Base-by-base conservation (phyloP, 2,113 vertebrate species). In the Ptychochromis oligacanthus region DNA sequence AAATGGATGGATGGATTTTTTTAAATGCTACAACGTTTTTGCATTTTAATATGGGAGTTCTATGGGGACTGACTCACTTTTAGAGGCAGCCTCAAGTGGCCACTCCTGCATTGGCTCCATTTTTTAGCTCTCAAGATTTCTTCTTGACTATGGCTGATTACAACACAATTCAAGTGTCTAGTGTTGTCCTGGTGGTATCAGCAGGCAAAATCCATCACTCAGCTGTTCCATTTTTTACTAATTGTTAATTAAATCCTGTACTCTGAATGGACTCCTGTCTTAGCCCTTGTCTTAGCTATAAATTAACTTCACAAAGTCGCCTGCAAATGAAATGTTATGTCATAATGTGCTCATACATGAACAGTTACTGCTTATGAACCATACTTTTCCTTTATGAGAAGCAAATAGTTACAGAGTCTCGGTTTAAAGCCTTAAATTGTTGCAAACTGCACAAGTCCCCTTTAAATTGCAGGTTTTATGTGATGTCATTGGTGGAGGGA, bases 191-290 rank as follows among this genome's bases (percentile, higher is more conserved):
- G 31, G 31, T 34, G 38, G 40, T 10, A 43, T 10, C 40, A 43
- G 11, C 11, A 3, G 11, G 1, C 0, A 0, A 62, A n/a, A 64
- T 40, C 38, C 34, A 64, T 5, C 31, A 34, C 31, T 34, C n/a
- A n/a, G 31, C 61, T 24, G 40, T 67, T 49, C 14, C 40, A 26
- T 43, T 43, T 10, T 4, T 49, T 24, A 28, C 28, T 70, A 49
- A 49, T 28, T 12, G 24, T 49, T 49, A 36, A 36, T 36, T 36
- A 12, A 65, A 43, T 43, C 62, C 22, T 40, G 38, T 22, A 26
- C 62, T 49, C 6, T 1, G 1, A 52, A 70, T 6, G 0, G 10
- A 1, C 43, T 70, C 9, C 15, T 49, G 8, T 2, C 36, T 36
- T 6, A 31, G 28, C 4, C 38, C 9, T 43, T 43, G 24, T 40